A percentile compares a stretch with the other conserved stretches of the same genome.
Conservation (phyloP, 2,113 vertebrate species). For the Cephalopholis sonnerati region DNA sequence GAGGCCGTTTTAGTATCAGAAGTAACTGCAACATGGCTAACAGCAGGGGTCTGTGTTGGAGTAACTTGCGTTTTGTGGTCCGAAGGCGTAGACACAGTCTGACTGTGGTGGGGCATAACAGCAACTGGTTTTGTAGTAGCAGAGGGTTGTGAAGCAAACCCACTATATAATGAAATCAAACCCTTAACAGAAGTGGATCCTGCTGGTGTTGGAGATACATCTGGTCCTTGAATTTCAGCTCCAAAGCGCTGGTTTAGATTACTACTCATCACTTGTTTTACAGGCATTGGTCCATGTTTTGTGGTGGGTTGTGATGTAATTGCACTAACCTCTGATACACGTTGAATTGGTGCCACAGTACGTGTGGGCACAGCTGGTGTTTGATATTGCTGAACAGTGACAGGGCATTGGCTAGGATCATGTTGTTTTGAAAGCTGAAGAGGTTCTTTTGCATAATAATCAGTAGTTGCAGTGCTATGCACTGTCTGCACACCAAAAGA, state of each 20-base stretch:
- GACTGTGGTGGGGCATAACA: background rate
- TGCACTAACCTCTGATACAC: constrained; percentile 6
- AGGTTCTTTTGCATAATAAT: constrained; percentile 25
- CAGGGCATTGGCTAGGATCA: constrained; percentile 17
- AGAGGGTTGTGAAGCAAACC: constrained; percentile 19
- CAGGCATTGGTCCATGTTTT: constrained; percentile 7
- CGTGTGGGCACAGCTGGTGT: constrained; percentile 5
- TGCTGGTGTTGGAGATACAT: constrained; percentile 27
- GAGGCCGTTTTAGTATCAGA: background rate
- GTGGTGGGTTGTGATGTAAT: constrained; percentile 13
- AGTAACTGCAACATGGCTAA: background rate
- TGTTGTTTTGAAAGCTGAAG: constrained; percentile 28
- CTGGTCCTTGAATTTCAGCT: constrained; percentile 31
- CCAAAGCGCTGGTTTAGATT: constrained; percentile 9
- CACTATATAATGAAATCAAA: constrained; percentile 76
- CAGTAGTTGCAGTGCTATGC: background rate
- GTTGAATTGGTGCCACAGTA: constrained; percentile 13
- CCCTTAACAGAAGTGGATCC: constrained; percentile 66
- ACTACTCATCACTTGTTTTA: constrained; percentile 2
- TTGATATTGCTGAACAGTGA: constrained; percentile 23
- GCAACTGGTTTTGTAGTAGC: constrained; percentile 18
- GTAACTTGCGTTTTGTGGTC: constrained; percentile 2
- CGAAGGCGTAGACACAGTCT: constrained; percentile 2
- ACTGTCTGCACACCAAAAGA: constrained; percentile 5
- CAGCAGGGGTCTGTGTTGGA: constrained; percentile 9